Percentiles rank a stretch among this genome's conserved stretches.
phyloP scores from a whole-genome alignment of 1,140 invertebrate genomes.

The Cotesia chilonis region DNA sequence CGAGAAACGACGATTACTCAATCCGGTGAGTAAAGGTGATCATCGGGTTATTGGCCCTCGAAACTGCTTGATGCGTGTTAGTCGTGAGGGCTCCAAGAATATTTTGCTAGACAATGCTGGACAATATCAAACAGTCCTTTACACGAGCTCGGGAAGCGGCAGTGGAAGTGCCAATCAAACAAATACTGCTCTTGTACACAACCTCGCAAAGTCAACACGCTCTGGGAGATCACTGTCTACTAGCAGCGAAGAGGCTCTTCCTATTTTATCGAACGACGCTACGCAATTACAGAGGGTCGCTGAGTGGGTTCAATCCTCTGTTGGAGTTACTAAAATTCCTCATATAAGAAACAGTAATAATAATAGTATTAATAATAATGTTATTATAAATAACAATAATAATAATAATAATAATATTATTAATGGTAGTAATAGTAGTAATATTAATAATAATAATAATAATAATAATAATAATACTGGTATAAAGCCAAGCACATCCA shows the following conservation, averaged over 20 bases:
- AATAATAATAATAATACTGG: too few relatives aligned
- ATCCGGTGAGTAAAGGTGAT: conserved; percentile 46
- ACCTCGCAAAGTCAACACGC: conserved; percentile 43
- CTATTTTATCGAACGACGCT: conserved; percentile 47
- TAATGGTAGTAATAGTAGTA: conserved; percentile 3
- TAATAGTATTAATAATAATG: too few relatives aligned
- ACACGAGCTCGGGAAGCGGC: conserved; percentile 59
- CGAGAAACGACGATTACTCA: conserved; percentile 35
- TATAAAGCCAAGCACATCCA: too few relatives aligned
- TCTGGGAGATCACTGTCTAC: conserved; percentile 52
- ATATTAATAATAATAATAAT: too few relatives aligned
- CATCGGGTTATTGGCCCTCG: conserved; percentile 68
- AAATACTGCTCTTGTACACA: conserved; percentile 60
- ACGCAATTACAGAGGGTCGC: conserved; percentile 72
- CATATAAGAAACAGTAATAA: conserved; percentile 22
- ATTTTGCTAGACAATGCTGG: conserved; percentile 80
- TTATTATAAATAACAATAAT: too few relatives aligned
- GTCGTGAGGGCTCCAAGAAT: conserved; percentile 76
- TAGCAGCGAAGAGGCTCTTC: conserved; percentile 56
- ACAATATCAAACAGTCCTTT: conserved; percentile 73
- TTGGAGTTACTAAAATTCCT: conserved; percentile 36
- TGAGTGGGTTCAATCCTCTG: conserved; percentile 71
- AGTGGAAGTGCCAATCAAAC: conserved; percentile 42
- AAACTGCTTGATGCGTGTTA: conserved; percentile 76
- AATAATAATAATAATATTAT: too few relatives aligned